These are phyloP conservation scores for Florisuga fusca DNA, from an alignment of 2,797 vertebrate genomes.

Conservation along the genomic window DNA sequence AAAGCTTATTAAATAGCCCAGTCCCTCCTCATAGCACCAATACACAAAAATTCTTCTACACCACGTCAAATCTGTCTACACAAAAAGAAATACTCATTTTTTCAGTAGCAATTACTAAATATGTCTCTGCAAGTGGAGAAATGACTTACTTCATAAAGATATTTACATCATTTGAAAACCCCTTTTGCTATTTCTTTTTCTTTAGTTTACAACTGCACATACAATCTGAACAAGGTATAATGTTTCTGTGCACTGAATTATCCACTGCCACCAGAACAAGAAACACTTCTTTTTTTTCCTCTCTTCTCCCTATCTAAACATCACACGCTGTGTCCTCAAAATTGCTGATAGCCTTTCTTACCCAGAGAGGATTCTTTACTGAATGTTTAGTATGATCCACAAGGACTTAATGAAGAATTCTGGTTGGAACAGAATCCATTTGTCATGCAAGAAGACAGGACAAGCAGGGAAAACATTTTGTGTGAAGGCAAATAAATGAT, in stretches of 20 bases:
- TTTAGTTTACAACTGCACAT: neutral
- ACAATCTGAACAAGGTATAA: neutral
- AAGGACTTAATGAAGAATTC: neutral
- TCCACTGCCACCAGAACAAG: neutral
- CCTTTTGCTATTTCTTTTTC: neutral
- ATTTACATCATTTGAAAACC: neutral
- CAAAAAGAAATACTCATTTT: neutral
- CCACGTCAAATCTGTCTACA: neutral
- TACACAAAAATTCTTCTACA: neutral
- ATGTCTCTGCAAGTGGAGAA: neutral
- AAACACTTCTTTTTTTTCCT: neutral
- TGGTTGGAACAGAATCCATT: neutral
- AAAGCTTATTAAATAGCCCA: neutral
- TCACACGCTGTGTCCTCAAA: fast-evolving
- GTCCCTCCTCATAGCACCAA: neutral
- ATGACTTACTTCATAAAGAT: neutral
- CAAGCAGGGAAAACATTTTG: neutral
- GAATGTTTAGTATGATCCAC: neutral
- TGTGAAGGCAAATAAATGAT: neutral
- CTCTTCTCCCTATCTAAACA: neutral
- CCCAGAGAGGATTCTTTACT: neutral
- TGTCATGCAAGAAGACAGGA: neutral
- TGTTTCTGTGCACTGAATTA: neutral
- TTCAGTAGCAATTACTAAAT: neutral
- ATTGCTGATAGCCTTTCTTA: neutral